Evolutionary conservation across 2,797 vertebrate species (phyloP), one percentile per base, ranked within the genome.

Genomic region (Arrhamphus sclerolepis): DNA sequence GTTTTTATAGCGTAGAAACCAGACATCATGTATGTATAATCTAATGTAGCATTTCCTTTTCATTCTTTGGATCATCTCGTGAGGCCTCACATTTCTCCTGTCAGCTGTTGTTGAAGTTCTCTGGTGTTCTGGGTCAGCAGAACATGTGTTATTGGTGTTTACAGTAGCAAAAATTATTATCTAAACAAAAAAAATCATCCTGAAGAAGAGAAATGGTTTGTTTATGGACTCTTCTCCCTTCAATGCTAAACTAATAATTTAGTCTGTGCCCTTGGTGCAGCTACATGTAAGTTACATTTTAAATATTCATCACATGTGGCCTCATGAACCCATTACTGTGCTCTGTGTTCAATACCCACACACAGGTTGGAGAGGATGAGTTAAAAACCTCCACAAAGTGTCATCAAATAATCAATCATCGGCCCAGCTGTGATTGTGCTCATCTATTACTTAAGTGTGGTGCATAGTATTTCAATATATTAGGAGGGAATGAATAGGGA

Each of bases 401-500:
- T 77, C 77, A 62, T 82, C 75, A 79, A 85, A 89, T 90, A 87
- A 91, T 90, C 90, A 91, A 84, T 91, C 88, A 79, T 39, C 40
- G 18, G 22, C 39, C 57, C 21, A 34, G 8, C 78, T 60, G 44
- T 83, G 77, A 89, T 81, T 69, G 66, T 50, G 44, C 75, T 79
- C 77, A 78, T 85, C 82, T 83, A 65, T 85, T 84, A 80, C 72
- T 82, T 66, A 78, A 87, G 66, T 70, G 20, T 68, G 75, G 74
- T 89, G 86, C 80, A 86, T 88, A 78, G 71, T 55, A 89, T 90
- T 89, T 90, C 40, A 89, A 89, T 91, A 85, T 65, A 90, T 89
- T 84, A 88, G 51, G n/a, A 41, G 50, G 22, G 55, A 62, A 62
- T 77, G 31, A 34, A 34, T 39, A 63, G 46, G 56, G 69, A 46